phyloP scores from a whole-genome alignment of 2,113 vertebrate genomes.

The Peromyscus californicus region DNA sequence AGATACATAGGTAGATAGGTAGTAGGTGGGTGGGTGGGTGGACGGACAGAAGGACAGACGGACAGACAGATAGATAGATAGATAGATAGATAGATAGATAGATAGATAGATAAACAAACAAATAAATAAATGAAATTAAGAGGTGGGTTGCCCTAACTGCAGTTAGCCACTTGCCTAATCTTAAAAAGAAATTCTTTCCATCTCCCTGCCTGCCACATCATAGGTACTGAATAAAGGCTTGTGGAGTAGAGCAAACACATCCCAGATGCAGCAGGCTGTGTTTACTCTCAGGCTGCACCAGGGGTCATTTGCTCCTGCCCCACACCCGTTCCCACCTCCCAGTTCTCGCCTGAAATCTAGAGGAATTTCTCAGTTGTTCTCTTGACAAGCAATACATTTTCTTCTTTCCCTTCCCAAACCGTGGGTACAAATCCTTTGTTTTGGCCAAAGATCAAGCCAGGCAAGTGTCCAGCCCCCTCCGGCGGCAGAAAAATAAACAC shows the following conservation, averaged over 20 bases:
- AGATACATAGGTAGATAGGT: no score
- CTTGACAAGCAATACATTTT: conserved; percentile 42
- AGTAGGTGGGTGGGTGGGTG: no score
- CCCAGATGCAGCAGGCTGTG: background rate
- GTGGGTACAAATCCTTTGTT: conserved; percentile 37
- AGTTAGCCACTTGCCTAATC: background rate
- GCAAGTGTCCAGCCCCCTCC: conserved; percentile 15
- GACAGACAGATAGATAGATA: no score
- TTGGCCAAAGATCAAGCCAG: conserved; percentile 54
- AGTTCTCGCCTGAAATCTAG: background rate
- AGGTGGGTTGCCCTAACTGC: background rate
- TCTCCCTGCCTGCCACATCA: background rate
- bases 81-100: no score
- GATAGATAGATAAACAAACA: background rate
- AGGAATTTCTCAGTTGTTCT: conserved; percentile 45
- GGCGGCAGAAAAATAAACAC: conserved; percentile 56
- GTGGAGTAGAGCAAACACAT: background rate
- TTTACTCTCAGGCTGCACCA: background rate
- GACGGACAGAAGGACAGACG: background rate
- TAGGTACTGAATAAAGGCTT: background rate
- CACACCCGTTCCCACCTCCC: background rate
- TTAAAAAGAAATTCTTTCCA: background rate
- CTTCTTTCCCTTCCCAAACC: conserved; percentile 52
- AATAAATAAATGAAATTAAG: background rate
- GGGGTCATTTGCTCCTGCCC: background rate